Conservation (phyloP, 2,888 invertebrate species). For the Xestia xanthographa region DNA sequence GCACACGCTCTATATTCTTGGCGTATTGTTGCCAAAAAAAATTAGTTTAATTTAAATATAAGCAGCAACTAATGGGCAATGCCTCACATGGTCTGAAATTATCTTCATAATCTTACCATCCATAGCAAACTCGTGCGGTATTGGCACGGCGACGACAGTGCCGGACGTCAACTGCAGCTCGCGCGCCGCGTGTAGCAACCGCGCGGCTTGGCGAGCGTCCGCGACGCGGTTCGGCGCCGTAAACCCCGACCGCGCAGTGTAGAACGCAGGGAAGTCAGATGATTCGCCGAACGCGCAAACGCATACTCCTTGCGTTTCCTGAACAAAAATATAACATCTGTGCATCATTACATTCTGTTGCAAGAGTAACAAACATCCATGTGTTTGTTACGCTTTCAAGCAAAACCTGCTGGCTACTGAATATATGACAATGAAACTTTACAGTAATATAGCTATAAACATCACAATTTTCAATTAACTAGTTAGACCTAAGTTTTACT, state of each 20-base stretch:
- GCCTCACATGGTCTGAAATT: neutral
- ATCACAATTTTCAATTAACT: neutral
- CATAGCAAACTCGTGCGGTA: slow-evolving; percentile 93
- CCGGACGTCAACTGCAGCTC: slow-evolving; percentile 92
- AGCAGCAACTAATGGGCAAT: too few relatives aligned
- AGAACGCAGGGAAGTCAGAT: slow-evolving; percentile 97
- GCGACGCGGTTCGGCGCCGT: slow-evolving; percentile 93
- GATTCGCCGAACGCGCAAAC: slow-evolving; percentile 94
- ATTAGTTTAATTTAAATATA: too few relatives aligned
- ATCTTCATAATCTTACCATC: slow-evolving; percentile 80
- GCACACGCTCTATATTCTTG: too few relatives aligned
- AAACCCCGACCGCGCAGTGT: slow-evolving; percentile 94
- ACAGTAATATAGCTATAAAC: neutral
- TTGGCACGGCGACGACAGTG: slow-evolving; percentile 97
- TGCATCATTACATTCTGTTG: too few relatives aligned
- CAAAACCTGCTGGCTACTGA: neutral
- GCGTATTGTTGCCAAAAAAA: too few relatives aligned
- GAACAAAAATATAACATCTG: slow-evolving; percentile 15
- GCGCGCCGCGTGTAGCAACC: slow-evolving; percentile 91
- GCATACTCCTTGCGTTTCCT: slow-evolving; percentile 99
- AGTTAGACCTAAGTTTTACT: neutral
- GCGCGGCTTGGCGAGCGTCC: slow-evolving; percentile 93
- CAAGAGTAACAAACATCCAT: too few relatives aligned
- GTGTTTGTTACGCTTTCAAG: neutral
- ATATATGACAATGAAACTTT: neutral